A percentile compares a stretch with the other conserved stretches of the same genome.
Conservation (phyloP, 2,797 vertebrate species). For the Knipowitschia caucasica region DNA sequence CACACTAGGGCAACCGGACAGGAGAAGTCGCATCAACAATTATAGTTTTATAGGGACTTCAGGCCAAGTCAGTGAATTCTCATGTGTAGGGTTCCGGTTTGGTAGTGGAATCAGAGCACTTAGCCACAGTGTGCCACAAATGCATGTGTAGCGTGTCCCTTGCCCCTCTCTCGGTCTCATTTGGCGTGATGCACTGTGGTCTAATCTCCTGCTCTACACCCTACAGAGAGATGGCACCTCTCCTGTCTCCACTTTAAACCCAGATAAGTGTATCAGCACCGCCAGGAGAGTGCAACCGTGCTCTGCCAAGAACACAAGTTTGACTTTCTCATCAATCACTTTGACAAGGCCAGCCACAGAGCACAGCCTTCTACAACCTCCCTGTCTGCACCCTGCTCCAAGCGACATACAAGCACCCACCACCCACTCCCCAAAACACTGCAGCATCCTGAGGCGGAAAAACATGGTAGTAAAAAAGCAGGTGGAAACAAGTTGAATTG, state of each 20-base stretch:
- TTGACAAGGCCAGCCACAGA: conserved; percentile 65
- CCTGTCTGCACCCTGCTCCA: conserved; percentile 5
- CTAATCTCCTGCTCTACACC: conserved; percentile 68
- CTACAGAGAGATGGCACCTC: conserved; percentile 51
- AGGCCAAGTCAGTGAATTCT: no score
- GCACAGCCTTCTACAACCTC: conserved; percentile 48
- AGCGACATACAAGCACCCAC: not conserved
- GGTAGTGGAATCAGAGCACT: no score
- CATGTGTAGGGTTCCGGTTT: no score
- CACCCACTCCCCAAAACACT: conserved; percentile 36
- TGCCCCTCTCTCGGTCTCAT: conserved; percentile 46
- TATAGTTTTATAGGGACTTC: no score
- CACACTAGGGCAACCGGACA: no score
- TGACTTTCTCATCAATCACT: conserved; percentile 76
- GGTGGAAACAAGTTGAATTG: no score
- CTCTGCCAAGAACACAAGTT: conserved; percentile 66
- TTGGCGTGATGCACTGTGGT: conserved; percentile 47
- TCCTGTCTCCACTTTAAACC: conserved; percentile 55
- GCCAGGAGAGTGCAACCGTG: conserved; percentile 64
- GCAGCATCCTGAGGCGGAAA: conserved; percentile 24
- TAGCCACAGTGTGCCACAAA: no score
- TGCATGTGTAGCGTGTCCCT: conserved; percentile 37
- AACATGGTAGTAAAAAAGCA: no score
- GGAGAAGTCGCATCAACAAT: no score
- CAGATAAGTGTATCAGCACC: conserved; percentile 67